Conservation (phyloP, 2,113 vertebrate genomes). For the Podarcis cretensis region DNA sequence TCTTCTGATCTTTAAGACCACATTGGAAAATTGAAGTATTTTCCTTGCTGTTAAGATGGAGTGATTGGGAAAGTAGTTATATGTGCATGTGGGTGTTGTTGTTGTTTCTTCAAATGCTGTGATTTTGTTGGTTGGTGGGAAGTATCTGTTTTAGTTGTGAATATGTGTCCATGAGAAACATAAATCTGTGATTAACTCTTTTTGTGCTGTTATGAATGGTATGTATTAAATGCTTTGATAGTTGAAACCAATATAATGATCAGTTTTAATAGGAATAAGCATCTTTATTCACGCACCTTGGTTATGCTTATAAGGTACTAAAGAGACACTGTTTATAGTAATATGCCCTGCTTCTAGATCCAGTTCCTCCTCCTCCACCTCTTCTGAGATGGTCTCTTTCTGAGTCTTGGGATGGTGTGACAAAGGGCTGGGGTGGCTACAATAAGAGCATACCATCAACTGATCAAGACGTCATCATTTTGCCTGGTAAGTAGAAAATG, state of each 20-base stretch:
- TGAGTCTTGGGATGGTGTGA: conserved; percentile 69
- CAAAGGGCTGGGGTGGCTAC: conserved; percentile 73
- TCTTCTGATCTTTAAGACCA: background rate
- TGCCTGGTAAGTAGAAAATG: conserved; percentile 69
- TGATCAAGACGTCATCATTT: conserved; percentile 75
- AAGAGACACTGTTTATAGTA: background rate
- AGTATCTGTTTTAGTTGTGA: background rate
- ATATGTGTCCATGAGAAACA: background rate
- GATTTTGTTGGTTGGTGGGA: background rate
- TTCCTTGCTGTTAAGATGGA: background rate
- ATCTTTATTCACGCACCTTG: background rate
- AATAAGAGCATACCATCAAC: conserved; percentile 57
- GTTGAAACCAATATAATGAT: background rate
- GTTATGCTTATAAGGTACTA: background rate
- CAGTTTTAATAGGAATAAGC: background rate
- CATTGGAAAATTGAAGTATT: background rate
- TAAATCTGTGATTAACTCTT: background rate
- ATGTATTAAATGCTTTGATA: background rate
- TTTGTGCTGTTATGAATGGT: background rate
- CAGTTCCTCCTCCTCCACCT: conserved; percentile 37
- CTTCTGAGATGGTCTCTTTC: conserved; percentile 73
- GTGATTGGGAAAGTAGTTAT: accelerated
- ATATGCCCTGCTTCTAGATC: background rate
- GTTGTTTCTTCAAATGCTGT: background rate
- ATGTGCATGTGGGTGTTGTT: too few species aligned